Percentiles rank a stretch among this genome's conserved stretches.
Conservation (phyloP, 2,888 invertebrate species). For the Macrosoma leucophasiata region DNA sequence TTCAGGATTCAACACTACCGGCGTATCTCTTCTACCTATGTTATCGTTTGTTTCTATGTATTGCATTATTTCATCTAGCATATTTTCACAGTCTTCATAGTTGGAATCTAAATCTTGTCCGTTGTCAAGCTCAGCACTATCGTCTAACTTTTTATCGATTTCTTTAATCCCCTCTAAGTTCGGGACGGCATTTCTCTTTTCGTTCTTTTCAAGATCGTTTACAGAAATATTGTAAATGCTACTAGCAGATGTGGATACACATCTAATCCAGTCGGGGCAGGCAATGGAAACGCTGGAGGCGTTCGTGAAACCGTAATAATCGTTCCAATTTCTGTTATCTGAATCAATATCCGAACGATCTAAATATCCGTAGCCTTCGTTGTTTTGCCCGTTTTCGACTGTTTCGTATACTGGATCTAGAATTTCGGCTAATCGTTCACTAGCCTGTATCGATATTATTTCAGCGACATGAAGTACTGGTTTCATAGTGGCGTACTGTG, state of each 20-base stretch:
- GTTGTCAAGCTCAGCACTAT: constrained; percentile 5
- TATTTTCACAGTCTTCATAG: constrained; percentile 39
- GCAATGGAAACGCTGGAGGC: constrained; percentile 56
- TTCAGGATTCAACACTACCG: constrained; percentile 39
- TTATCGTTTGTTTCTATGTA: constrained; percentile 46
- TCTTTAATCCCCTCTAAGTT: constrained; percentile 7
- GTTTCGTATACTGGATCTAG: constrained; percentile 66
- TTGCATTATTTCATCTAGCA: constrained; percentile 63
- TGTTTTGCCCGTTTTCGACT: constrained; percentile 44
- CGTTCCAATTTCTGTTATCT: constrained; percentile 38
- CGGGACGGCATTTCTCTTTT: constrained; percentile 8
- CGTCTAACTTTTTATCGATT: constrained; percentile 16
- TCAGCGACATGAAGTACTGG: constrained; percentile 62
- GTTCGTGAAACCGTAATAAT: constrained; percentile 53
- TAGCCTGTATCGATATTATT: constrained; percentile 64
- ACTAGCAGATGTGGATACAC: constrained; percentile 44
- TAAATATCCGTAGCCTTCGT: constrained; percentile 49
- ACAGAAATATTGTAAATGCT: constrained; percentile 51
- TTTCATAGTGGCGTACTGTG: constrained; percentile 38
- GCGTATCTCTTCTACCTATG: constrained; percentile 21
- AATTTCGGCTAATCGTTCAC: constrained; percentile 59
- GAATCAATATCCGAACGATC: constrained; percentile 38
- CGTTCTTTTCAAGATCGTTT: constrained; percentile 28
- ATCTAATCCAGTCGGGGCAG: constrained; percentile 56
- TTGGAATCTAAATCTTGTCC: constrained; percentile 16